Evolutionary conservation across 2,888 invertebrate species (phyloP).

Genomic region (Muschampia plurimacula): DNA sequence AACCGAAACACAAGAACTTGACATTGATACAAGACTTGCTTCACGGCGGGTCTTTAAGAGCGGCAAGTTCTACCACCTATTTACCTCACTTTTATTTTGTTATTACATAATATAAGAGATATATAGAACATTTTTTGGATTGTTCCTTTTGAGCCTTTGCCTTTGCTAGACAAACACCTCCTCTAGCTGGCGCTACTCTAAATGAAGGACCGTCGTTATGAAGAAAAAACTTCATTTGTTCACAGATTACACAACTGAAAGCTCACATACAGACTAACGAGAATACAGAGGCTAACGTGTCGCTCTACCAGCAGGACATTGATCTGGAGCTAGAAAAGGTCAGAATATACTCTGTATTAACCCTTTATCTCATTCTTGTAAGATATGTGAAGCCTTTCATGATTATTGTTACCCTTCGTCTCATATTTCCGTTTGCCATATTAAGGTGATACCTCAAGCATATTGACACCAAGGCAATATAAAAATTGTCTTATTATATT

Average conservation of each 20-base stretch:
- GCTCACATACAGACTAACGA: constrained; percentile 79
- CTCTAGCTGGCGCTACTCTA: too few species aligned
- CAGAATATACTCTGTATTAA: constrained; percentile 45
- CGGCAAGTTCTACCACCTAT: too few species aligned
- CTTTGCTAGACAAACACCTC: too few species aligned
- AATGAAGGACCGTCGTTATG: too few species aligned
- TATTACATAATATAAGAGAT: too few species aligned
- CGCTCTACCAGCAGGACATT: constrained; percentile 84
- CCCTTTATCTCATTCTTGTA: not conserved
- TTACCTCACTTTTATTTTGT: too few species aligned
- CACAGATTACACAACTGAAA: constrained; percentile 82
- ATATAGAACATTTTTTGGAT: too few species aligned
- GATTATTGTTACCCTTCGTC: not conserved
- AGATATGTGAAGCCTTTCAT: constrained; percentile 2
- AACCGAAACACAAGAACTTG: too few species aligned
- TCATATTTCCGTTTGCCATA: not conserved
- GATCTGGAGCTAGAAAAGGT: constrained; percentile 83
- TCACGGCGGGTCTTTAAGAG: too few species aligned
- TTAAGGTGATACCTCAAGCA: constrained; percentile 1
- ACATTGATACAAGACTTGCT: too few species aligned
- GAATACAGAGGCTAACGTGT: constrained; percentile 73
- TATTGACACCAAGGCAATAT: not conserved
- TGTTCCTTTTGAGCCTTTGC: too few species aligned
- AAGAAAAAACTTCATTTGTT: constrained; percentile 10
- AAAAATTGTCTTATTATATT: not conserved